Conservation (phyloP, 2,113 vertebrate genomes). For the Ophiodon elongatus region DNA sequence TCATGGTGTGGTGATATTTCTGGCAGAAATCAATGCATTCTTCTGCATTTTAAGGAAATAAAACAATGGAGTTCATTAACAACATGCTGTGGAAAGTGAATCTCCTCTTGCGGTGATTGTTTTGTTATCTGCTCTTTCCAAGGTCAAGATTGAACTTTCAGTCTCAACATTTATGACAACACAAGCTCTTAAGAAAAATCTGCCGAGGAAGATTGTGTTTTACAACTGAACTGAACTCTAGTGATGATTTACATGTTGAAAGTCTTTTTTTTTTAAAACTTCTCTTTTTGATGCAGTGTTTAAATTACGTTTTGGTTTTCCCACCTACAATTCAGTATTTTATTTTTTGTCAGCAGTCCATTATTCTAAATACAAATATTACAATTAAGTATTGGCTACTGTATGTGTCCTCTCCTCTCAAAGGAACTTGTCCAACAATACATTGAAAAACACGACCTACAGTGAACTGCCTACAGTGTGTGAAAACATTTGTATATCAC, state of each 20-base stretch:
- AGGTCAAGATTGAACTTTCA: neutral
- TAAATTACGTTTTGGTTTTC: neutral
- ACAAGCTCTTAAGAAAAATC: neutral
- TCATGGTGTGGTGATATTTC: conserved; percentile 13
- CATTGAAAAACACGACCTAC: neutral
- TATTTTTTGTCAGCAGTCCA: neutral
- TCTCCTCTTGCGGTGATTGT: neutral
- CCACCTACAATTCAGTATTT: neutral
- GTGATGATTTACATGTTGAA: neutral
- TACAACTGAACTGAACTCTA: neutral
- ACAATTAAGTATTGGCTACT: neutral
- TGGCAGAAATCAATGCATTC: neutral
- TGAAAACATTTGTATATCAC: neutral
- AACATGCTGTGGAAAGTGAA: neutral
- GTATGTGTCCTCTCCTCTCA: neutral
- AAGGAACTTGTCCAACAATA: neutral
- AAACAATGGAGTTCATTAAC: neutral
- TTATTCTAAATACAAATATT: neutral
- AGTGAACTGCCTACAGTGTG: neutral
- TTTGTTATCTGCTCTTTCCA: neutral
- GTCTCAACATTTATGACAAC: neutral
- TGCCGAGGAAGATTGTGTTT: neutral
- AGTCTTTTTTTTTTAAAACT: neutral
- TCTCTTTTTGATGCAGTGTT: too few relatives aligned
- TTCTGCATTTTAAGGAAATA: conserved; percentile 32